Conservation (phyloP, 2,113 vertebrate species). For the Carlito syrichta region DNA sequence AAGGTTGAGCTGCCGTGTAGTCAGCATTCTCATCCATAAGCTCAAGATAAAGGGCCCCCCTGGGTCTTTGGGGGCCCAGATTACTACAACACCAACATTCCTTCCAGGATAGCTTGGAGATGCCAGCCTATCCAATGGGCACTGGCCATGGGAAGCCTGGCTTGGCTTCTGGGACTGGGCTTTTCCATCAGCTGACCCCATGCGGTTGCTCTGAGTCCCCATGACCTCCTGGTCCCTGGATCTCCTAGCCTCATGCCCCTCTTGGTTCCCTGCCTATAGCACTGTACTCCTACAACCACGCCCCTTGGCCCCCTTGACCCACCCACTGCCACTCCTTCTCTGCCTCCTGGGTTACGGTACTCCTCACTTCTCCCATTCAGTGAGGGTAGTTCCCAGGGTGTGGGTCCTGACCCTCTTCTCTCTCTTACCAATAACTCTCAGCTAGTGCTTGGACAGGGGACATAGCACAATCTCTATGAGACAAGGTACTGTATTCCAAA, state of each 20-base stretch:
- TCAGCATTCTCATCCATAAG: background rate
- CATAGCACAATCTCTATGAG: background rate
- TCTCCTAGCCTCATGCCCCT: background rate
- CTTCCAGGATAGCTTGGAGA: background rate
- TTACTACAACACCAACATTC: background rate
- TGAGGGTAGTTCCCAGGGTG: too few relatives aligned
- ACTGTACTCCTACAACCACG: accelerated
- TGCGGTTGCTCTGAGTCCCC: background rate
- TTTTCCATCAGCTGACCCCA: background rate
- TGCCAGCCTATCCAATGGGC: background rate
- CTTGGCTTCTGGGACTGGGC: background rate
- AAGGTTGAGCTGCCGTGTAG: background rate
- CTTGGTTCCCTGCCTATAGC: background rate
- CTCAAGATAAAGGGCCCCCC: too few relatives aligned
- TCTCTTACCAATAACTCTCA: background rate
- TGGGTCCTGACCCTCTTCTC: background rate
- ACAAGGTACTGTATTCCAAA: background rate
- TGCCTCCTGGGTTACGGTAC: background rate
- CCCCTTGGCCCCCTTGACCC: background rate
- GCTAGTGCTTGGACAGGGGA: background rate
- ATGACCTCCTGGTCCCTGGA: background rate
- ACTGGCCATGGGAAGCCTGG: background rate
- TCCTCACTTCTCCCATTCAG: background rate
- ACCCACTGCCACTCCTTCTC: background rate
- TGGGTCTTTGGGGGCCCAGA: background rate